Conservation (phyloP, 1,140 invertebrate genomes). For the Panulirus ornatus region DNA sequence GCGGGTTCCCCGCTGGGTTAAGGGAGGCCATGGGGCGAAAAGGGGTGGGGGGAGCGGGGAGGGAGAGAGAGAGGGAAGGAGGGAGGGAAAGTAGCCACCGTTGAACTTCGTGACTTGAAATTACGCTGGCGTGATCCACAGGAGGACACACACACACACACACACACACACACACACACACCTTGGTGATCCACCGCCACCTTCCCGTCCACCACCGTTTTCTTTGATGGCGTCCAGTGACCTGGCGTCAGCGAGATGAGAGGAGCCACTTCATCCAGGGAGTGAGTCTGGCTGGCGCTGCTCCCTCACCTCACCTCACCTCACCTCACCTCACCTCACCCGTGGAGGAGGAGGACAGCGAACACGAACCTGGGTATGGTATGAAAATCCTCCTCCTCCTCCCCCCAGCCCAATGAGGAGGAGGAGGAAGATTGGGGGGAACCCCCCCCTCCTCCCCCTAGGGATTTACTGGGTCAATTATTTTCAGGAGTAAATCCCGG, state of each 20-base stretch:
- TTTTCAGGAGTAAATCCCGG: slow-evolving; percentile 48
- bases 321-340: neutral
- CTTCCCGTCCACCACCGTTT: neutral
- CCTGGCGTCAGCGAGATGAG: neutral
- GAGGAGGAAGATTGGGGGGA: no score
- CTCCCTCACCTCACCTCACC: no score
- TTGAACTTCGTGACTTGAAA: no score
- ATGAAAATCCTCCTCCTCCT: slow-evolving; percentile 7
- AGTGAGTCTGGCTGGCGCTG: no score
- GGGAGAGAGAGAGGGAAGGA: no score
- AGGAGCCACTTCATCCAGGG: no score
- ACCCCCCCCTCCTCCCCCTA: slow-evolving; percentile 5
- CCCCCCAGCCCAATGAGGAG: slow-evolving; percentile 42
- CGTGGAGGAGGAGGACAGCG: neutral
- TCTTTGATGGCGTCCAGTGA: neutral
- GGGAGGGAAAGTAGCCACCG: neutral
- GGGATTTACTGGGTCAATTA: slow-evolving; percentile 57
- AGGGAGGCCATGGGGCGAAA: no score
- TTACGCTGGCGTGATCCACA: no score
- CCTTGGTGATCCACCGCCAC: neutral
- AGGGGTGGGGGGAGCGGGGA: no score
- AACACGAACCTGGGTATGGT: neutral
- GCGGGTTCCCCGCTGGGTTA: slow-evolving; percentile 12
- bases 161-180: no score
- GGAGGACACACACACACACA: neutral